Percentiles rank a stretch among this genome's conserved stretches.
Conservation (phyloP, 64 coral and sea anemone genomes). For the Stichodactyla helianthus region DNA sequence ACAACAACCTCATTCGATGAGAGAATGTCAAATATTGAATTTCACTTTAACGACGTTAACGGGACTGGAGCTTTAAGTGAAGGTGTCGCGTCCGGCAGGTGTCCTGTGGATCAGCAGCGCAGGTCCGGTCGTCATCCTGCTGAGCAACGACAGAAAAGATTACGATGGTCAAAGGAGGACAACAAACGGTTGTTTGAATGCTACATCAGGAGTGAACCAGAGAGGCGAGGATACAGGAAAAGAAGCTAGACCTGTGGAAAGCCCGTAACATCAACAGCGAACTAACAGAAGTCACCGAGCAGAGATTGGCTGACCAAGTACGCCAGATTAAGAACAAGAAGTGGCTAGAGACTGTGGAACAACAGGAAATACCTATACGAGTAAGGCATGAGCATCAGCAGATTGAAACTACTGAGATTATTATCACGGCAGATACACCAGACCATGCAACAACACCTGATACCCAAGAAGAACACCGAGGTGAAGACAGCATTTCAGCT, state of each 20-base stretch:
- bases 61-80: slow-evolving; percentile 11
- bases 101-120: slow-evolving; percentile 27
- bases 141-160: slow-evolving; percentile 2
- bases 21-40: slow-evolving; percentile 3
- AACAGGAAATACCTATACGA: slow-evolving; percentile 16
- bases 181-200: slow-evolving; percentile 29
- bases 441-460: slow-evolving; percentile 22
- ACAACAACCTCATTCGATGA: background rate
- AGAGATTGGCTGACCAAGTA: slow-evolving; percentile 45
- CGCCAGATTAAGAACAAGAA: slow-evolving; percentile 29
- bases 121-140: slow-evolving; percentile 10
- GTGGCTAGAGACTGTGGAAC: slow-evolving; percentile 27
- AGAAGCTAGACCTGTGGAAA: slow-evolving; percentile 21
- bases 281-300: slow-evolving; percentile 22
- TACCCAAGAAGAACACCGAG: slow-evolving; percentile 43
- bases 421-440: slow-evolving; percentile 20
- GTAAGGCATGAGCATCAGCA: slow-evolving; percentile 15
- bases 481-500: slow-evolving; percentile 3
- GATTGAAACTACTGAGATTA: slow-evolving; percentile 15
- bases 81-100: slow-evolving; percentile 15
- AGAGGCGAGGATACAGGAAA: slow-evolving; percentile 19
- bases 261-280: slow-evolving; percentile 18
- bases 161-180: slow-evolving; percentile 19
- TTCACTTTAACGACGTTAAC: slow-evolving; percentile 8
- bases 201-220: slow-evolving; percentile 30